Conservation (phyloP, 2,113 vertebrate genomes). For the Columba janthina region DNA sequence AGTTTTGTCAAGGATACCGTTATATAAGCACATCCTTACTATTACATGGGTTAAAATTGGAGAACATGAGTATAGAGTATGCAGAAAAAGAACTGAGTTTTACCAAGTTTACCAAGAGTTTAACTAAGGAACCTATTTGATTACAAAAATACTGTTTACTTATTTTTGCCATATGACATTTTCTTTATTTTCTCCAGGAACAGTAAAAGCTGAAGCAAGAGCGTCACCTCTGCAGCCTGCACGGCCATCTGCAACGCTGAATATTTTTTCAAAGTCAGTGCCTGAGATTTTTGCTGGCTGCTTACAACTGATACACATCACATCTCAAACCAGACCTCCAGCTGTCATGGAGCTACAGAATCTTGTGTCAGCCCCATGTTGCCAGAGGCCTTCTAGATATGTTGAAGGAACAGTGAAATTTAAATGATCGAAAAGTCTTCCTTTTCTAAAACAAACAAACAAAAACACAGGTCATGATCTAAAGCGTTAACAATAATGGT, state of each 20-base stretch:
- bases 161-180: background rate
- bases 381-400: background rate
- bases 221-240: background rate
- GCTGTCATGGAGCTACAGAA: background rate
- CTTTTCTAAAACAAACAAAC: background rate
- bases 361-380: background rate
- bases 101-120: background rate
- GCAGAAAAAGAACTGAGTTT: background rate
- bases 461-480: background rate
- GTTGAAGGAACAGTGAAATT: background rate
- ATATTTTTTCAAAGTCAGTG: background rate
- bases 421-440: background rate
- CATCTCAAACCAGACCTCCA: background rate
- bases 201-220: background rate
- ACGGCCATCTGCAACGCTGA: background rate
- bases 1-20: background rate
- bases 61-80: background rate
- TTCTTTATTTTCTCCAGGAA: background rate
- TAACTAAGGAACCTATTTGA: background rate
- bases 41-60: background rate
- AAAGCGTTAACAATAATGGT: background rate
- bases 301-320: background rate
- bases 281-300: background rate
- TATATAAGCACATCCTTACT: background rate
- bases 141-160: background rate